These are phyloP conservation scores for Charadrius vociferus DNA, from an alignment of 2,113 vertebrate species.

Conservation along the genomic window DNA sequence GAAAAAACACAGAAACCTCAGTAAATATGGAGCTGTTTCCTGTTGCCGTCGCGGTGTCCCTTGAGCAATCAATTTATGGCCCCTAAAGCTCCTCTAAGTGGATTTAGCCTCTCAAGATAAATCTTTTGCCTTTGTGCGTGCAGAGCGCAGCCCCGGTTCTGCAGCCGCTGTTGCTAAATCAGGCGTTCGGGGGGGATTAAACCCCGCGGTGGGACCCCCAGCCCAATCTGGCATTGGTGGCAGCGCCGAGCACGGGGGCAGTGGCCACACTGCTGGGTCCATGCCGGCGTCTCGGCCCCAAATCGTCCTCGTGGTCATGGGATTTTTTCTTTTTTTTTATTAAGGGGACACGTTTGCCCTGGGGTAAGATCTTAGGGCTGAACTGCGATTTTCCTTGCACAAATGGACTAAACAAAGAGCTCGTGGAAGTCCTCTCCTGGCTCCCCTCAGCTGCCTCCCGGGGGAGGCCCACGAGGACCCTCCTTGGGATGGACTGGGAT, in stretches of 20 bases:
- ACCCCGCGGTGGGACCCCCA: neutral
- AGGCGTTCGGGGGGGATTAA: neutral
- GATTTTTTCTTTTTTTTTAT: neutral
- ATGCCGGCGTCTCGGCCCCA: neutral
- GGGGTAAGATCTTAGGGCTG: neutral
- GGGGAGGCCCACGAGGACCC: neutral
- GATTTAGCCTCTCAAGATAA: slow-evolving; percentile 52
- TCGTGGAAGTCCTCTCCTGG: neutral
- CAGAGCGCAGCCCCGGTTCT: rapidly evolving
- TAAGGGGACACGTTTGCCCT: neutral
- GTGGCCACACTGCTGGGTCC: neutral
- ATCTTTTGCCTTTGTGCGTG: slow-evolving; percentile 4
- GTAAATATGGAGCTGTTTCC: neutral
- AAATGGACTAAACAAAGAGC: neutral
- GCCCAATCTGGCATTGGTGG: rapidly evolving
- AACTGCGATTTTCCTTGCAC: neutral
- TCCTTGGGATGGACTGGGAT: neutral
- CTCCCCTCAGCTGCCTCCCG: neutral
- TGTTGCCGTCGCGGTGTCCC: neutral
- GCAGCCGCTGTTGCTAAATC: neutral
- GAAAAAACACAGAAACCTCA: neutral
- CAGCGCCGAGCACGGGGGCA: rapidly evolving
- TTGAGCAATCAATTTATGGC: slow-evolving; percentile 43
- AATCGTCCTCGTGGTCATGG: rapidly evolving
- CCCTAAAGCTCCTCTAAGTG: slow-evolving; percentile 56